Evolutionary conservation across 1,140 invertebrate species (phyloP).

Genomic region (Cydia amplana): DNA sequence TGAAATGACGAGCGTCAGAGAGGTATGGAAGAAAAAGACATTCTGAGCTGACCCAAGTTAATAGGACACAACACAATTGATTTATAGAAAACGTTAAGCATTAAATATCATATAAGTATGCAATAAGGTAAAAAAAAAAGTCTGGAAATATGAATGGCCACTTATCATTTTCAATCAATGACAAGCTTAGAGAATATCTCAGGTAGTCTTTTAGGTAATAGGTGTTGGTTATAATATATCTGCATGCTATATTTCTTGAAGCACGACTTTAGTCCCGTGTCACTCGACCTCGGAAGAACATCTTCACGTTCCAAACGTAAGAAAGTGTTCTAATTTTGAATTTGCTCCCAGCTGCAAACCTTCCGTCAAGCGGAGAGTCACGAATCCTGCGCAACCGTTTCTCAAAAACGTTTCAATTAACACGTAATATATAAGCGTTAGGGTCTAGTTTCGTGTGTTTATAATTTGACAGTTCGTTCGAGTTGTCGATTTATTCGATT

Average conservation of each 20-base stretch:
- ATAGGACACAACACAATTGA: too few relatives aligned
- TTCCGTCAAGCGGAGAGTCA: conserved; percentile 53
- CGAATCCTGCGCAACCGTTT: conserved; percentile 42
- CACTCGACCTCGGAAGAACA: conserved; percentile 34
- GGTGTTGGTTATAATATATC: background rate
- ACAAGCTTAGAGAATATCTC: too few relatives aligned
- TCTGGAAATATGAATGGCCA: too few relatives aligned
- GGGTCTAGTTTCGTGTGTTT: conserved; percentile 48
- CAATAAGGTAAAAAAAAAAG: too few relatives aligned
- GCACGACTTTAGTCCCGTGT: conserved; percentile 35
- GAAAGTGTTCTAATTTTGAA: conserved; percentile 60
- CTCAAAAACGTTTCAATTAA: conserved; percentile 12
- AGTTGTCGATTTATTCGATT: conserved; percentile 53
- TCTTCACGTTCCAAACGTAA: conserved; percentile 38
- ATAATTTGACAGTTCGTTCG: conserved; percentile 44
- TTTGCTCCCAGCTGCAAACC: conserved; percentile 38
- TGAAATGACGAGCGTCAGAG: too few relatives aligned
- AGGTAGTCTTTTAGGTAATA: too few relatives aligned
- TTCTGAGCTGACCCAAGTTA: too few relatives aligned
- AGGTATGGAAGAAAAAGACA: too few relatives aligned
- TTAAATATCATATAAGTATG: too few relatives aligned
- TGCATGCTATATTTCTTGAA: conserved; percentile 25
- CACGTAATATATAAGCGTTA: conserved; percentile 42
- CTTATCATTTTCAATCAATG: too few relatives aligned
- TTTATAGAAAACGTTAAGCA: too few relatives aligned